Evolutionary conservation across 2,888 invertebrate genomes (phyloP).

Genomic region (Dermolepida albohirtum): DNA sequence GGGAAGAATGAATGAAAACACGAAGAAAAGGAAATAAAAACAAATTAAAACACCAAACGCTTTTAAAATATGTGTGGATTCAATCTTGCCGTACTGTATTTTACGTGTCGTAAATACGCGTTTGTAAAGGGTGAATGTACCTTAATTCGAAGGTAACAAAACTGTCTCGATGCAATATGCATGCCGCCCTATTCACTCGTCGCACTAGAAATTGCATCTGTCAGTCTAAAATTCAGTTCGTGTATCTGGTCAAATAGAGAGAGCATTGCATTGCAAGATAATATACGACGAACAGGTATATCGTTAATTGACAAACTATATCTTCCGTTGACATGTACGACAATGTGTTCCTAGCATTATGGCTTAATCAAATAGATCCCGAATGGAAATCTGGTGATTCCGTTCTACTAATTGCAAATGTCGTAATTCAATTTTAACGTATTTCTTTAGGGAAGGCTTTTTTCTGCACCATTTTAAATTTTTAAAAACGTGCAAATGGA

Average conservation of each 20-base stretch:
- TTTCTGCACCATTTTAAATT: too few species aligned
- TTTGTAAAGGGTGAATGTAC: background rate
- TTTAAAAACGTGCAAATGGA: too few species aligned
- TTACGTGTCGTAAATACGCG: background rate
- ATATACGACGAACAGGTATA: constrained; percentile 10
- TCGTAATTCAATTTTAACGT: too few species aligned
- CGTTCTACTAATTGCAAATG: too few species aligned
- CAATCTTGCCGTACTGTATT: too few species aligned
- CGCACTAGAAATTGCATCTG: constrained; percentile 22
- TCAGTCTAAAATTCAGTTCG: constrained; percentile 15
- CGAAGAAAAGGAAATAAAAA: too few species aligned
- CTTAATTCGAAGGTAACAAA: constrained; percentile 3
- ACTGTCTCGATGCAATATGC: constrained; percentile 17
- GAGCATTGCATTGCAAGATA: constrained; percentile 2
- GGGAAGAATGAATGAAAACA: too few species aligned
- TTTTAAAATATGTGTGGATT: too few species aligned
- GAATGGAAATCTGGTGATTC: background rate
- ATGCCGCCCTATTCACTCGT: background rate
- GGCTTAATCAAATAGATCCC: constrained; percentile 16
- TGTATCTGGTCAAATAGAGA: constrained; percentile 6
- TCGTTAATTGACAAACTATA: constrained; percentile 30
- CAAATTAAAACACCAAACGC: too few species aligned
- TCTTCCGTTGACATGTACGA: constrained; percentile 22
- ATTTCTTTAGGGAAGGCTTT: too few species aligned
- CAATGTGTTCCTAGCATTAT: constrained; percentile 13